Evolutionary conservation across 2,113 vertebrate species (phyloP), one percentile per base, ranked within the genome.

Genomic region (Takifugu flavidus): DNA sequence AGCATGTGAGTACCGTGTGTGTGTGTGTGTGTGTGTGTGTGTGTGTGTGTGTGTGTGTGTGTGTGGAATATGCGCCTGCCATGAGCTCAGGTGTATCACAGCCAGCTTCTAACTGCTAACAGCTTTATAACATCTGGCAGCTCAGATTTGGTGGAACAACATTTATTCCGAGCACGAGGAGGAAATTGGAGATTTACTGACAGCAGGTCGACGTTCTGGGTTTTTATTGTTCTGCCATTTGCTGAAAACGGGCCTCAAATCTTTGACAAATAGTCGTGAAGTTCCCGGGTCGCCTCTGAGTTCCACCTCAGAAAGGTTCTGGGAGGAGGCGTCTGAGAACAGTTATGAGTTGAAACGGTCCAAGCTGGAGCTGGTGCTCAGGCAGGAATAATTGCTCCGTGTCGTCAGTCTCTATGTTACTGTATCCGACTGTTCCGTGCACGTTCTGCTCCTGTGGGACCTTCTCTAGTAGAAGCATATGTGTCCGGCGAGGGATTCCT

Each of bases 1-100:
- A 98, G 70, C 96, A 99, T 0, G 95, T 99, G 88, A 98, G 96
- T 88, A 74, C 14, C 4, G 1, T 15, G 20, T 1, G 4, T 64
- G 27, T 43, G 49, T 56, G n/a, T n/a, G n/a, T n/a, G n/a, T n/a
- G n/a, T n/a, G n/a, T n/a, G 13, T 49, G 34, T 65, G 25, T 53
- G 26, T 28, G 28, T 46, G 47, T 52, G n/a, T 52, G 53, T 46
- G 39, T 52, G 50, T 45, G 44, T 13, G 44, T 15, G 44, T 15
- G 14, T 15, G 44, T 45, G 2, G 42, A 6, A 43, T 13, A 43
- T 8, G 13, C 42, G 13, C 6, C 42, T 43, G 42, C 13, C n/a
- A n/a, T n/a, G n/a, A 13, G 42, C 42, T 43, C 42, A 43, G 13
- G 6, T 8, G 6, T 43, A 6, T 43, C 42, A 43, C 6, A 29